These are phyloP conservation scores for Propithecus deckenii DNA, from an alignment of 2,797 vertebrate species.

Conservation along the genomic window DNA sequence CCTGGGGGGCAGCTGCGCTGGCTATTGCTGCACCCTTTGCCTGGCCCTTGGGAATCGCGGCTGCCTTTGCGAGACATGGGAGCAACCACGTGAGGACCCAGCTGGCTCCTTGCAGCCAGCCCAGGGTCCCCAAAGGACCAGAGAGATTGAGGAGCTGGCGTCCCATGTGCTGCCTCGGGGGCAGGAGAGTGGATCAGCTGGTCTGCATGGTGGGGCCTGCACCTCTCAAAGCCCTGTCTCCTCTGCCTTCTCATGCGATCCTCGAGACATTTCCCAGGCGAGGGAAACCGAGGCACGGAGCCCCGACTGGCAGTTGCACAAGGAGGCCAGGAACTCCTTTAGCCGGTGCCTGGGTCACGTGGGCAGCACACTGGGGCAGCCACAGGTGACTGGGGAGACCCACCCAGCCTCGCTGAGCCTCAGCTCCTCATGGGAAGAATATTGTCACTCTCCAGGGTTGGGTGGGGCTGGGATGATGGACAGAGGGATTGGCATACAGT, in stretches of 20 bases:
- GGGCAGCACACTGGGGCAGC: background rate
- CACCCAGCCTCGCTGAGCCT: background rate
- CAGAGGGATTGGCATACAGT: rapidly evolving
- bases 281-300: background rate
- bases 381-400: background rate
- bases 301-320: background rate
- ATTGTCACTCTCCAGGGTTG: background rate
- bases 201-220: background rate
- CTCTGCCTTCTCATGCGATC: background rate
- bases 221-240: background rate
- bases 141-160: background rate
- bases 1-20: background rate
- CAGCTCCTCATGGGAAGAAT: background rate
- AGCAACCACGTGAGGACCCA: background rate
- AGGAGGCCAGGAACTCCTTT: background rate
- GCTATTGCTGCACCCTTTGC: background rate
- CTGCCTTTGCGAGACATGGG: background rate
- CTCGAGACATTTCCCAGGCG: background rate
- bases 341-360: rapidly evolving
- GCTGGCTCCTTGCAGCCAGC: background rate
- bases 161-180: background rate
- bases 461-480: background rate
- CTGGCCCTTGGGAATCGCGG: background rate
- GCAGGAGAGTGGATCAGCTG: background rate
- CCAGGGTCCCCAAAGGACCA: background rate